Evolutionary conservation across 2,888 invertebrate genomes (phyloP), one percentile per base, ranked within the genome.

Genomic region (Malacosoma neustria): DNA sequence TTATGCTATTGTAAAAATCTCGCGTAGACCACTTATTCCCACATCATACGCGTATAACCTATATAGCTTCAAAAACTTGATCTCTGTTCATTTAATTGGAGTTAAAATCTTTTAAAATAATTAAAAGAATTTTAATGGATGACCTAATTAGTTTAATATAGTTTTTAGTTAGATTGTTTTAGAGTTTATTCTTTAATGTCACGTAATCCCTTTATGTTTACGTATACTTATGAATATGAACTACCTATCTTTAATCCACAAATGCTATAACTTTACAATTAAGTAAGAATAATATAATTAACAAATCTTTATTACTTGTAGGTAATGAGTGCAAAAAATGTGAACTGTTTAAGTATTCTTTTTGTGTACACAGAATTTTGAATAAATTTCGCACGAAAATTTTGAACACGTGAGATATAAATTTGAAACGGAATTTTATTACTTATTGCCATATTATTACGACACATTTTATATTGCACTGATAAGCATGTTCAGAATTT

Each of bases 361-460:
- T 60, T 61, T 72, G 75, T 72, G 74, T 75, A 71, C 73, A 72
- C 72, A 71, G 69, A 70, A n/a, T 75, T 74, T 72, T 59, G 70
- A 67, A 74, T 72, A 74, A 71, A 54, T 68, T 73, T 72, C 68
- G 64, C 72, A 63, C 57, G 57, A 70, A 63, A 75, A 76, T 79
- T 81, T 76, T 76, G 68, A 76, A 64, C 57, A 64, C 65, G 54
- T 55, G 48, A 55, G 52, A 58, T 57, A 53, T 58, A 53, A 61
- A 58, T 54, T 55, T 58, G 60, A 49, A 61, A 62, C 48, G 42
- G 63, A 61, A 79, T 61, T 79, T 72, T 72, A 71, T 69, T 55
- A 72, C 80, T 66, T 81, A 74, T 63, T 36, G 49, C 54, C 48
- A 40, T 66, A 61, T 61, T 46, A 62, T 71, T 74, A 79, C 61